Base-by-base conservation (phyloP, 2,113 vertebrate genomes). In the Odobenus rosmarus region DNA sequence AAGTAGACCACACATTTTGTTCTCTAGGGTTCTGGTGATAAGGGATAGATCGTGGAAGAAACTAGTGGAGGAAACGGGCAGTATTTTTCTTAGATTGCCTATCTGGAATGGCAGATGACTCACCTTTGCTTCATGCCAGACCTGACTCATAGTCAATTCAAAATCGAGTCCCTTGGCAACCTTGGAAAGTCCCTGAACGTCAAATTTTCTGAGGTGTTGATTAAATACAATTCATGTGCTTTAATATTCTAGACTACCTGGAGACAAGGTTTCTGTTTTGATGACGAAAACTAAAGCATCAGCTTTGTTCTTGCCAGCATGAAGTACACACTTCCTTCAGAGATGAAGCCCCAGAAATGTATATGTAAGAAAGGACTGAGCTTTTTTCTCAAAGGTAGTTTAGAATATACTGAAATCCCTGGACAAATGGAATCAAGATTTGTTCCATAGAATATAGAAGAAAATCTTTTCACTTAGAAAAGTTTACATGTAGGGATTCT, bases 141-240 rank as follows among this genome's bases (percentile, higher is more conserved):
- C 23, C 59, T 62, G 9, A 92, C 13, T 51, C 59, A 7, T 14
- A 11, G 15, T 21, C 24, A 0, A 10, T 92, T 93, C 15, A 36
- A 92, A 80, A 74, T 51, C 4, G 26, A 95, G 16, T 36, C 69
- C 81, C 51, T 42, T 71, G 61, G 88, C 79, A 46, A 69, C 55
- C 55, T 81, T 69, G 74, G 57, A 42, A 46, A 14, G 51, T 92
- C 59, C 46, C 42, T 33, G 72, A 91, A 71, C 3, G 0, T 81
- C 76, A 31, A 0, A 13, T 51, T 88, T 84, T 89, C 96, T 57
- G 81, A 95, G 86, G 51, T 80, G 62, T 57, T 57, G 89, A 88
- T 71, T 76, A 71, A 77, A 61, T 55, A 36, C 55, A 14, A 79
- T 62, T 24, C 46, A 24, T 2, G 23, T 19, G 67, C 28, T 72